Percentiles rank a stretch among this genome's conserved stretches.
These are phyloP conservation scores for Cercocebus atys DNA, from an alignment of 2,113 vertebrate genomes.

Conservation along the genomic window DNA sequence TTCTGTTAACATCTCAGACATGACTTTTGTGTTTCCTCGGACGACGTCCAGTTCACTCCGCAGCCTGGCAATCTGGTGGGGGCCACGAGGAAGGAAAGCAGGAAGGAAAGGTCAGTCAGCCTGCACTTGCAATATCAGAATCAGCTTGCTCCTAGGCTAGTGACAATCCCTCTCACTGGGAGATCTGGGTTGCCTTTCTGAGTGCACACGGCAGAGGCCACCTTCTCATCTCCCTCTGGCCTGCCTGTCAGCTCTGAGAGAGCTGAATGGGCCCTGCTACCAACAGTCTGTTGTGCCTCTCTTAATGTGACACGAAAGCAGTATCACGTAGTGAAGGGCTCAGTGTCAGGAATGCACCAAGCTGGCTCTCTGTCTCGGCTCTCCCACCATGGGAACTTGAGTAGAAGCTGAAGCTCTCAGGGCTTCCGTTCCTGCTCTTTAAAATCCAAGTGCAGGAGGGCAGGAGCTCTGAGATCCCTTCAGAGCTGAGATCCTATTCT, in stretches of 20 bases:
- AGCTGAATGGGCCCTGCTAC: neutral
- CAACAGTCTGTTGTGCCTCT: neutral
- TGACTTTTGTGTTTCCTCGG: constrained; percentile 98
- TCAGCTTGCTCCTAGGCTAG: neutral
- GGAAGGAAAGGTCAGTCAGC: constrained; percentile 36
- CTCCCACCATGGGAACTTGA: neutral
- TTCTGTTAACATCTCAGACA: constrained; percentile 99
- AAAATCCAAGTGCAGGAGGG: no score
- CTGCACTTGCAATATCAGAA: neutral
- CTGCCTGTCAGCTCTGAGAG: neutral
- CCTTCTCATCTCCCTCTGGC: neutral
- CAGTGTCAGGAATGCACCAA: accelerated
- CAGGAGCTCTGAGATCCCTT: neutral
- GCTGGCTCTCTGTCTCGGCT: neutral
- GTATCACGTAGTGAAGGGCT: accelerated
- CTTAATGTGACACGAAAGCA: neutral
- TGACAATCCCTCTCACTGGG: neutral
- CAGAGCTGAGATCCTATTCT: neutral
- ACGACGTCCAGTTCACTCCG: constrained; percentile 97
- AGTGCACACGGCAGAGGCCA: accelerated
- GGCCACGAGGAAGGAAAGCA: neutral
- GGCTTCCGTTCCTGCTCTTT: neutral
- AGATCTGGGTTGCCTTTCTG: neutral
- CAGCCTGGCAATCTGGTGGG: constrained; percentile 92
- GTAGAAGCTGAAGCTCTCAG: neutral